Conservation (phyloP, 1,140 invertebrate genomes). For the Scaptomyza hsui region DNA sequence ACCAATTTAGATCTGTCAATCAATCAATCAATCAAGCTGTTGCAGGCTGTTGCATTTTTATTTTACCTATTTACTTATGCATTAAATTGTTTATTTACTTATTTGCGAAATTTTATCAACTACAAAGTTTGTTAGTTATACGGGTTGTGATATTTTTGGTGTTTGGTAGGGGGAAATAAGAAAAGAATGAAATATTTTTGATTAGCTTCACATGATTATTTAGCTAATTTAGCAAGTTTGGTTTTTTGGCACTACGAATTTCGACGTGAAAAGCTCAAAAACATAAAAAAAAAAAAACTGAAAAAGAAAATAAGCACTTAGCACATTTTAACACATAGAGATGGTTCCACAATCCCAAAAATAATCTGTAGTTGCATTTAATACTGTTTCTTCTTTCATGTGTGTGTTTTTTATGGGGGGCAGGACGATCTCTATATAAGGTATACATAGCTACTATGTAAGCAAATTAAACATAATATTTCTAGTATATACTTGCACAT, state of each 20-base stretch:
- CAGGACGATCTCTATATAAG: constrained; percentile 39
- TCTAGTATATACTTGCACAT: constrained; percentile 12
- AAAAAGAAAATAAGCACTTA: constrained; percentile 37
- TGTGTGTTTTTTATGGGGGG: not conserved
- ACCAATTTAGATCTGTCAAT: constrained; percentile 57
- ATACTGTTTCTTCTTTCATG: constrained; percentile 27
- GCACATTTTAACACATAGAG: constrained; percentile 35
- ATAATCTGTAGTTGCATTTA: constrained; percentile 11
- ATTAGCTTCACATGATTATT: constrained; percentile 74
- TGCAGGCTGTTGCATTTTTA: constrained; percentile 64
- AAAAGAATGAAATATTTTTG: constrained; percentile 77
- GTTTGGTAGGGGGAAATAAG: constrained; percentile 61
- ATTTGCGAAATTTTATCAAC: constrained; percentile 72
- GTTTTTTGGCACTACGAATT: constrained; percentile 50
- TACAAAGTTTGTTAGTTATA: constrained; percentile 54
- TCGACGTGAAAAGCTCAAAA: constrained; percentile 48
- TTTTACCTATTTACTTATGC: constrained; percentile 56
- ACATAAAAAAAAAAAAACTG: constrained; percentile 23
- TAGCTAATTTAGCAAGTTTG: constrained; percentile 35
- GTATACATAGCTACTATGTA: constrained; percentile 7
- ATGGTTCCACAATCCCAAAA: constrained; percentile 23
- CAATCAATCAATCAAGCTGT: constrained; percentile 67
- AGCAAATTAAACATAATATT: constrained; percentile 22
- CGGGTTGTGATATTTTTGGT: constrained; percentile 27
- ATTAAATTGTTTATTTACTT: constrained; percentile 68